Percentiles rank a stretch among this genome's conserved stretches.
Conservation (phyloP, 2,113 vertebrate genomes). For the Aphyosemion australe region DNA sequence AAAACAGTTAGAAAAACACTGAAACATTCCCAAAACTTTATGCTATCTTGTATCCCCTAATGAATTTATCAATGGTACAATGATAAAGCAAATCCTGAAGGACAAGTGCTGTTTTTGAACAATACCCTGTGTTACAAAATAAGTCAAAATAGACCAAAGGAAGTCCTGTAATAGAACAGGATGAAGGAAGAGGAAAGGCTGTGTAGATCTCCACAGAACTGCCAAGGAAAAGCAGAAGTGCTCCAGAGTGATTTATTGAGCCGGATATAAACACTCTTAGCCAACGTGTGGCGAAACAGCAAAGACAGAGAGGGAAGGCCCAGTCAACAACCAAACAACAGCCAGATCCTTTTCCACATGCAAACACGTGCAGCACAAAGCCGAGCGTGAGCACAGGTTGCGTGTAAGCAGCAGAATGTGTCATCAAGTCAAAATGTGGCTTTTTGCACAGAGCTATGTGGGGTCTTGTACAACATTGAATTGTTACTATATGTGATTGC, state of each 20-base stretch:
- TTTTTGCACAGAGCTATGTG: constrained; percentile 22
- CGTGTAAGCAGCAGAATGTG: constrained; percentile 32
- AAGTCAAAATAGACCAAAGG: constrained; percentile 18
- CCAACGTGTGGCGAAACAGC: constrained; percentile 16
- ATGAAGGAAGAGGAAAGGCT: constrained; percentile 31
- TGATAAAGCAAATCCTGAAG: no score
- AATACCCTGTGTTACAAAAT: constrained; percentile 17
- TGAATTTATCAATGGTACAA: no score
- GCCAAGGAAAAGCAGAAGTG: constrained; percentile 14
- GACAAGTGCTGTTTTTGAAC: background rate
- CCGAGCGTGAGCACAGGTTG: constrained; percentile 18
- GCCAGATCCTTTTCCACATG: constrained; percentile 28
- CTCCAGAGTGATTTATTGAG: constrained; percentile 22
- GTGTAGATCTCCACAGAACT: constrained; percentile 10
- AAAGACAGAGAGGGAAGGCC: constrained; percentile 6
- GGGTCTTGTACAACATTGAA: constrained; percentile 43
- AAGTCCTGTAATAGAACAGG: constrained; percentile 37
- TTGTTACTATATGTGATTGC: constrained; percentile 33
- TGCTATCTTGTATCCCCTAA: no score
- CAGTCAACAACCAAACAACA: constrained; percentile 16
- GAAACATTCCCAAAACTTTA: no score
- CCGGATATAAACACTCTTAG: background rate
- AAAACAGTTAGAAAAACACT: no score
- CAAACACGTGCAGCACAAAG: constrained; percentile 22
- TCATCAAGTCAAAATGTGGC: constrained; percentile 22